A percentile compares a stretch with the other conserved stretches of the same genome.
Conservation (phyloP, 30 jellyfish, hydroid and myxozoan genomes). For the Chrysaora quinquecirrha region DNA sequence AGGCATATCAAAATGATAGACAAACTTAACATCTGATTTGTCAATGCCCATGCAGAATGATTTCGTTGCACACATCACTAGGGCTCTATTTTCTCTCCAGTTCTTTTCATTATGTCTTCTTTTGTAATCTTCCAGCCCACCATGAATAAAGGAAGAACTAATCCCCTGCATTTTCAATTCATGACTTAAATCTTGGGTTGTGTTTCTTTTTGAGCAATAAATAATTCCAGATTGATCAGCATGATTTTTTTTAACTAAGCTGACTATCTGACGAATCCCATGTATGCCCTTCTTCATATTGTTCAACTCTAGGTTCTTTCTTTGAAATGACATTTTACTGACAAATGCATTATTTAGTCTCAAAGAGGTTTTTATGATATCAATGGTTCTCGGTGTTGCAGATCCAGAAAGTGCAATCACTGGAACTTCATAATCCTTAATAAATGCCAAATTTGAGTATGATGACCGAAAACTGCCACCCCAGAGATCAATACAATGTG, state of each 20-base stretch:
- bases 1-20: conserved; percentile 9
- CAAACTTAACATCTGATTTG: conserved; percentile 8
- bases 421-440: not conserved
- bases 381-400: not conserved
- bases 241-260: not conserved
- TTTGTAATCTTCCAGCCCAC: not conserved
- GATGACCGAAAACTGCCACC: not conserved
- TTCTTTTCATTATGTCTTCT: not conserved
- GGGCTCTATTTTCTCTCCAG: not conserved
- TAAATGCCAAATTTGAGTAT: not conserved
- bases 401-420: not conserved
- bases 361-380: not conserved
- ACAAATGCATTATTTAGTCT: not conserved
- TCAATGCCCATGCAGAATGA: conserved; percentile 9
- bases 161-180: not conserved
- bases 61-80: not conserved
- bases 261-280: not conserved
- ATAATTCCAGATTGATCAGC: not conserved
- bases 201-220: not conserved
- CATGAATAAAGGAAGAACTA: not conserved
- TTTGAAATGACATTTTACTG: not conserved
- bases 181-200: not conserved
- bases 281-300: not conserved
- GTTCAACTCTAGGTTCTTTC: not conserved
- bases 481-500: not conserved